Evolutionary conservation across 2,888 invertebrate species (phyloP).

Genomic region (Lasioglossum pauxillum): DNA sequence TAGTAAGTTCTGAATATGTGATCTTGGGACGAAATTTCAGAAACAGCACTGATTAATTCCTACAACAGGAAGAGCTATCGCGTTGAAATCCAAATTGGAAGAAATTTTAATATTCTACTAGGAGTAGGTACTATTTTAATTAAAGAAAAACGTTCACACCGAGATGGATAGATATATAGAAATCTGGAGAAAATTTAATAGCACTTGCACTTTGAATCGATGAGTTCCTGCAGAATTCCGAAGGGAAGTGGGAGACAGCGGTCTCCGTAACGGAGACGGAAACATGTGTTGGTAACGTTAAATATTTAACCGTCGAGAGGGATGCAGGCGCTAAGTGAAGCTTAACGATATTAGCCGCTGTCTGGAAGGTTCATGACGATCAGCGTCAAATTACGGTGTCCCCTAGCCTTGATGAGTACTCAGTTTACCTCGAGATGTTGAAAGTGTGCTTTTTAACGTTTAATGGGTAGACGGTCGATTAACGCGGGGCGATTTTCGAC

Average conservation of each 20-base stretch:
- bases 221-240: neutral
- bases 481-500: slow-evolving; percentile 26
- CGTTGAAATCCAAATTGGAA: neutral
- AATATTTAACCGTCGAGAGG: slow-evolving; percentile 59
- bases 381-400: slow-evolving; percentile 76
- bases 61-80: neutral
- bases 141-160: neutral
- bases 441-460: slow-evolving; percentile 75
- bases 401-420: slow-evolving; percentile 73
- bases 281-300: slow-evolving; percentile 43
- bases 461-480: slow-evolving; percentile 68
- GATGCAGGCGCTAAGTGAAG: slow-evolving; percentile 75
- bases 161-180: neutral
- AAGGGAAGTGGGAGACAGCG: neutral
- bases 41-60: neutral
- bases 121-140: neutral
- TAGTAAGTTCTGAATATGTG: neutral
- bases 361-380: slow-evolving; percentile 80
- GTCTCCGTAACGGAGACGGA: slow-evolving; percentile 2
- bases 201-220: neutral
- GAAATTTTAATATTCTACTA: too few relatives aligned
- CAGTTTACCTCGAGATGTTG: slow-evolving; percentile 72
- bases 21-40: neutral
- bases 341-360: slow-evolving; percentile 78
- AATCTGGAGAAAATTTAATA: neutral